These are phyloP conservation scores for Tautogolabrus adspersus DNA, from an alignment of 2,113 vertebrate species.

Conservation along the genomic window DNA sequence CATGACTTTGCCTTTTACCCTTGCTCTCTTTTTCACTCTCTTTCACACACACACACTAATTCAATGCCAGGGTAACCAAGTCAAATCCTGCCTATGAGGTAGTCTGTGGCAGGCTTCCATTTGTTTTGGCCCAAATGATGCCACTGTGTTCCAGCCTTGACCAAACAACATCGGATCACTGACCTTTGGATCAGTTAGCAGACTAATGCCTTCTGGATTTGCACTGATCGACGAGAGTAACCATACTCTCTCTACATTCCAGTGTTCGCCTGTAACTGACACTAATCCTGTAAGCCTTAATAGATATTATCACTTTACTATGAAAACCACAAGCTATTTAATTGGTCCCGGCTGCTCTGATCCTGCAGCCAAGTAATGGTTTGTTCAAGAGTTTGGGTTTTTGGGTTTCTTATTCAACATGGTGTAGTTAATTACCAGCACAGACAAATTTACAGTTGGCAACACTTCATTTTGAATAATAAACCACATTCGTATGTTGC, in stretches of 20 bases:
- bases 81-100: conserved; percentile 58
- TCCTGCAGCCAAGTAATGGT: conserved; percentile 22
- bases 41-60: conserved; percentile 29
- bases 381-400: conserved; percentile 8
- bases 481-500: not conserved
- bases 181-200: conserved; percentile 49
- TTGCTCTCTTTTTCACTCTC: conserved; percentile 22
- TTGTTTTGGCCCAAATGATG: conserved; percentile 30
- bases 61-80: conserved; percentile 52
- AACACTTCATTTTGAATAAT: not conserved
- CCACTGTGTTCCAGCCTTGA: conserved; percentile 45
- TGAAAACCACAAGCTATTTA: conserved; percentile 62
- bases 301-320: conserved; percentile 77
- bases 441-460: conserved; percentile 17
- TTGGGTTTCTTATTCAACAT: not conserved
- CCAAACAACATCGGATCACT: conserved; percentile 49
- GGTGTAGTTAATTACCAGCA: conserved; percentile 12
- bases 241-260: conserved; percentile 60
- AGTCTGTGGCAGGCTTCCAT: conserved; percentile 59
- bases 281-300: conserved; percentile 74
- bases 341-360: conserved; percentile 60
- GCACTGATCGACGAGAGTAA: conserved; percentile 48
- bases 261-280: conserved; percentile 61
- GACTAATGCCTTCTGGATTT: conserved; percentile 59
- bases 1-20: conserved; percentile 35